These are phyloP conservation scores for Apostichopus japonicus DNA, from an alignment of 35 echinoderm and acorn worm genomes.

Conservation along the genomic window DNA sequence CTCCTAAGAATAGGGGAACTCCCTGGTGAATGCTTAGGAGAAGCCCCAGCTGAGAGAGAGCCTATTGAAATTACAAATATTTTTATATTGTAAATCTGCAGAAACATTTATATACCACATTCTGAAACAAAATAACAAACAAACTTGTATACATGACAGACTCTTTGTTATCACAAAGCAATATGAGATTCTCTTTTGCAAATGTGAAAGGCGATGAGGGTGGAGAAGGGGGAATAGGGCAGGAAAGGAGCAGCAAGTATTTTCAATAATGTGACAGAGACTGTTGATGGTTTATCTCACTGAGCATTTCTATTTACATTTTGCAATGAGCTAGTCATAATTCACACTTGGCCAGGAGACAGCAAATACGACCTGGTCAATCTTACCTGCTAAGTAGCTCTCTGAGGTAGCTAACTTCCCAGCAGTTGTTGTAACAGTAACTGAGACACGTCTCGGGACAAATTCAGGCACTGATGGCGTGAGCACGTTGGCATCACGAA, in stretches of 20 bases:
- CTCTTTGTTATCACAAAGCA: too few relatives aligned
- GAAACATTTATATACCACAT: not conserved
- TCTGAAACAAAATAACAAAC: not conserved
- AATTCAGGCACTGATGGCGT: slow-evolving; percentile 83
- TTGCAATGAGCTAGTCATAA: not conserved
- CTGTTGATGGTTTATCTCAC: too few relatives aligned
- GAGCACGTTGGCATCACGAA: slow-evolving; percentile 65
- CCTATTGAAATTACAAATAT: slow-evolving; percentile 29
- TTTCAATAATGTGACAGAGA: too few relatives aligned
- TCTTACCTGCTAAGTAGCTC: slow-evolving; percentile 12
- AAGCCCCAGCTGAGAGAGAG: slow-evolving; percentile 92
- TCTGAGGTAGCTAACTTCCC: slow-evolving; percentile 17
- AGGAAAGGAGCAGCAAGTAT: too few relatives aligned
- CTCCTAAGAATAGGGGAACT: slow-evolving; percentile 76
- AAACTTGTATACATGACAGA: too few relatives aligned
- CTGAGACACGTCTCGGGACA: slow-evolving; percentile 60
- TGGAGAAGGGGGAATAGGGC: too few relatives aligned
- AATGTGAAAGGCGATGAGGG: too few relatives aligned
- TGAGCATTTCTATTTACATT: not conserved
- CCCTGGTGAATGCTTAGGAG: slow-evolving; percentile 91
- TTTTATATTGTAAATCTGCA: not conserved
- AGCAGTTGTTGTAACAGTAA: slow-evolving; percentile 20
- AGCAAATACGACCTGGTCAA: too few relatives aligned
- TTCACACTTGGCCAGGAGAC: too few relatives aligned
- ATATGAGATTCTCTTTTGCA: too few relatives aligned